Evolutionary conservation across 2,113 vertebrate genomes (phyloP).

Genomic region (Myrmecobius fasciatus): DNA sequence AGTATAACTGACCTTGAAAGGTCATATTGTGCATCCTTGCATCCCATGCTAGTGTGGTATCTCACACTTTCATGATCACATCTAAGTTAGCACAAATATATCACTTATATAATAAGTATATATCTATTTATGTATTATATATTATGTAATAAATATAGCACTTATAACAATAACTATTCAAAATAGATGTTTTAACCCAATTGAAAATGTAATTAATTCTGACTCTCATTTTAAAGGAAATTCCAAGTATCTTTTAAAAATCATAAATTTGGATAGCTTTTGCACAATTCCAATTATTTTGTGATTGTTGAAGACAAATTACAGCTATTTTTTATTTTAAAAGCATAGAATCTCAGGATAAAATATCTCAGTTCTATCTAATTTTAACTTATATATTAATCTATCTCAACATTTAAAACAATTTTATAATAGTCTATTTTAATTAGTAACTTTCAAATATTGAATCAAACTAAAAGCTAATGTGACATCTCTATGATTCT

Average conservation of each 20-base stretch:
- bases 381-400: neutral
- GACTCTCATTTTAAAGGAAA: neutral
- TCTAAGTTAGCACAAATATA: constrained; percentile 6
- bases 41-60: neutral
- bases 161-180: constrained; percentile 4
- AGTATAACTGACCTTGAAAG: neutral
- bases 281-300: neutral
- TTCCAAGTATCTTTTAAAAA: neutral
- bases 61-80: neutral
- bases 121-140: no score
- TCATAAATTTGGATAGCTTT: neutral
- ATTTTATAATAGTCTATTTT: neutral
- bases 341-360: neutral
- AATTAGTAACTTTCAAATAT: neutral
- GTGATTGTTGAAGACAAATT: neutral
- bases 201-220: constrained; percentile 10
- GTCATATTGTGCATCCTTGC: neutral
- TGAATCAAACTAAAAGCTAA: neutral
- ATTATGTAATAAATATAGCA: no score
- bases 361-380: neutral
- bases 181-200: constrained; percentile 22
- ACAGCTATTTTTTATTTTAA: constrained; percentile 19
- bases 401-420: neutral
- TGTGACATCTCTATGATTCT: neutral
- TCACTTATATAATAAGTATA: no score